Evolutionary conservation across 2,888 invertebrate genomes (phyloP), one percentile per base, ranked within the genome.

Genomic region (Volucella zonaria): DNA sequence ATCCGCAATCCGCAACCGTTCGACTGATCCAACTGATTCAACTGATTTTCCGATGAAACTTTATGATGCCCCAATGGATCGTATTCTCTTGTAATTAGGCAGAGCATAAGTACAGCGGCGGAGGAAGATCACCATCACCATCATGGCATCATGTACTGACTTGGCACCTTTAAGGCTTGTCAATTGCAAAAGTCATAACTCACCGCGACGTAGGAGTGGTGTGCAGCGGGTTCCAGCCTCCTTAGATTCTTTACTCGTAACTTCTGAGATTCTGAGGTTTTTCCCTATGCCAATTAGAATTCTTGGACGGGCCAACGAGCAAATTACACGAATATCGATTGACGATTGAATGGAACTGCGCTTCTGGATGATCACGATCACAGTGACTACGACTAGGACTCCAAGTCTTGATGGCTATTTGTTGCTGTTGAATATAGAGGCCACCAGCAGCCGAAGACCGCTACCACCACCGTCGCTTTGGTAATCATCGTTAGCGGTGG

Each of bases 401-500:
- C n/a, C 52, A 38, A 54, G 40, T 51, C 77, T 45, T 74, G 66
- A 47, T 54, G 58, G 76, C 70, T 77, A 77, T 68, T 81, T 76
- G 76, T 77, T 47, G 14, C 62, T 38, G 49, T 77, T 67, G 52
- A 43, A 43, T 56, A 43, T 54, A 49, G 71, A 66, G 66, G 15
- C 85, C 83, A 80, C 56, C 83, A 70, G 23, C 74, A 49, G 45
- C 51, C 67, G 23, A 51, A 43, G 43, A 54, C 59, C 43, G 31
- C 68, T 23, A 49, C 66, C 40, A 71, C 58, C 54, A 38, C 68
- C 58, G 12, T n/a, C 45, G 49, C 61, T 76, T 58, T 67, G 73
- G 81, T 81, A 81, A 77, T 81, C 81, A 81, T 81, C 80, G 64
- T 76, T 66, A 81, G 81, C 61, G 67, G 71, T 59, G 67, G 67